These are phyloP conservation scores for Caenorhabditis panamensis DNA, from an alignment of 2,888 invertebrate genomes.

Conservation along the genomic window DNA sequence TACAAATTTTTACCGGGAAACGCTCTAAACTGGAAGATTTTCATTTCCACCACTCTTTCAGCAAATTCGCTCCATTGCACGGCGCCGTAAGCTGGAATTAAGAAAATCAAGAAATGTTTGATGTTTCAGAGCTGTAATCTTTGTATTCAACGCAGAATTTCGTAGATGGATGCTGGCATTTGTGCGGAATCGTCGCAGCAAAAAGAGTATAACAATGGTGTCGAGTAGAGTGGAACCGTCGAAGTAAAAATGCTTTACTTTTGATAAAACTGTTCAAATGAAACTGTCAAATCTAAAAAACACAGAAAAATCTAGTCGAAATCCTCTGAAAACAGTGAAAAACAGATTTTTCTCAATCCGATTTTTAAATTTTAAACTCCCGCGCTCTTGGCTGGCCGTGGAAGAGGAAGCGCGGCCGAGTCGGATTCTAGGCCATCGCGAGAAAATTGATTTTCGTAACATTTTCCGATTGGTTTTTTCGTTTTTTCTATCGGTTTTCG, in stretches of 20 bases:
- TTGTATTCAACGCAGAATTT: conserved; percentile 41
- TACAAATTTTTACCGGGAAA: conserved; percentile 22
- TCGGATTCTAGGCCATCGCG: conserved; percentile 10
- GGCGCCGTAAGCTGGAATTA: conserved; percentile 22
- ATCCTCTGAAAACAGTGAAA: neutral
- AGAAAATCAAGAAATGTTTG: neutral
- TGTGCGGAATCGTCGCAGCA: neutral
- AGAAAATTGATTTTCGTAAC: conserved; percentile 37
- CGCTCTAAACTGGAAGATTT: conserved; percentile 30
- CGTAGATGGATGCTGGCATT: conserved; percentile 29
- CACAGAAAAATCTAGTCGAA: neutral
- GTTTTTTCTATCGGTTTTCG: neutral
- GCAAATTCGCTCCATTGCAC: conserved; percentile 16
- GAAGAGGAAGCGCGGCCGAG: conserved; percentile 13
- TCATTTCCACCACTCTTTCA: conserved; percentile 25
- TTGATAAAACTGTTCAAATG: too few species aligned
- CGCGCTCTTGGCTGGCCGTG: neutral
- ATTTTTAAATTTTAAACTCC: neutral
- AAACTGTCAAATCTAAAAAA: neutral
- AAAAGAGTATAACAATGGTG: conserved; percentile 22
- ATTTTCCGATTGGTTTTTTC: neutral
- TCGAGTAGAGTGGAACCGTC: conserved; percentile 21
- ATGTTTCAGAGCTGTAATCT: conserved; percentile 33
- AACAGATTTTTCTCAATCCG: neutral
- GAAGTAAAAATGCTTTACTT: conserved; percentile 5